These are phyloP conservation scores for Noctilio leporinus DNA, from an alignment of 2,113 vertebrate genomes.

Conservation along the genomic window DNA sequence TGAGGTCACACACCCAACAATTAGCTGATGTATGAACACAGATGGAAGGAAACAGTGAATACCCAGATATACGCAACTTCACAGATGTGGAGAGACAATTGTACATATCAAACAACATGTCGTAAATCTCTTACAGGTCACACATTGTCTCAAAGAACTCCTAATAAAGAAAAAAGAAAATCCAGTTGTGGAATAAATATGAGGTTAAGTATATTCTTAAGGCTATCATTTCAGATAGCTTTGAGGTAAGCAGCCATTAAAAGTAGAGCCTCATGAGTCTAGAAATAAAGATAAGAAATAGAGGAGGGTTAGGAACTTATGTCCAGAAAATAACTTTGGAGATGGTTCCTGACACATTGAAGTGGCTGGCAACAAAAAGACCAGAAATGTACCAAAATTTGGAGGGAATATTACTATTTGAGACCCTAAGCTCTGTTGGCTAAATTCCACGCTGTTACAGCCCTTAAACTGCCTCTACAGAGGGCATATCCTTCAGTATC, in stretches of 20 bases:
- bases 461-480: neutral
- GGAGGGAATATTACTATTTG: neutral
- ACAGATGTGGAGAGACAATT: neutral
- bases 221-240: neutral
- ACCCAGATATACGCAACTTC: neutral
- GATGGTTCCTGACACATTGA: neutral
- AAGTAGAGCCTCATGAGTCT: neutral
- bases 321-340: neutral
- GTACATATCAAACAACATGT: neutral
- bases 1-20: neutral
- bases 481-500: neutral
- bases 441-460: neutral
- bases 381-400: neutral
- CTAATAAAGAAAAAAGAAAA: neutral
- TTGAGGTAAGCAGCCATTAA: neutral
- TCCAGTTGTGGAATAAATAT: neutral
- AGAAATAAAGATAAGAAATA: slow-evolving; percentile 16
- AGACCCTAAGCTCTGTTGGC: neutral
- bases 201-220: neutral
- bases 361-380: neutral
- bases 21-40: neutral
- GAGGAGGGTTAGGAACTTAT: neutral
- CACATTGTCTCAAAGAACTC: neutral
- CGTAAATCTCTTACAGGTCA: neutral
- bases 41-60: neutral